Evolutionary conservation across 2,888 invertebrate species (phyloP), one percentile per base, ranked within the genome.

Genomic region (Colostygia pectinataria): DNA sequence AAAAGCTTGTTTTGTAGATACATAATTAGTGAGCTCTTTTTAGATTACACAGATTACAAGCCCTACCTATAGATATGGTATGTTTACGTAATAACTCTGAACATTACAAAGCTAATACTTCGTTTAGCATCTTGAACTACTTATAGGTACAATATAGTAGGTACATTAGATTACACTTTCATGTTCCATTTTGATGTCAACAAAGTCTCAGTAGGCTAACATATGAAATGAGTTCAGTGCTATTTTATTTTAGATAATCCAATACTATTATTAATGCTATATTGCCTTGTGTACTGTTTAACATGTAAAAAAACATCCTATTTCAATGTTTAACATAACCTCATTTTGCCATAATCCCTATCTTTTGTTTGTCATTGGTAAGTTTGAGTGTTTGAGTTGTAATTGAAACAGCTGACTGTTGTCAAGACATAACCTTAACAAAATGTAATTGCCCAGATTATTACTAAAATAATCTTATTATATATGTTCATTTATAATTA

Each of bases 41-140:
- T 61, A 60, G 63, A 59, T 71, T 71, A 69, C 49, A 63, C 64
- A 64, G 68, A 74, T 68, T 66, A 66, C 63, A 50, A 59, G 53
- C 37, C 66, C 54, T 69, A 71, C 63, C 67, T 66, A 67, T 62
- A 62, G 64, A 77, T 77, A 74, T 82, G 71, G 75, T 80, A 66
- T 83, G 83, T 90, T 90, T 90, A 90, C 89, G 89, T 90, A 90
- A 90, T 83, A 78, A 69, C 71, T 70, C 70, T 53, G 66, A 67
- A 73, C 70, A 18, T 68, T 71, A 68, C 74, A 66, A 76, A 65
- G 71, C 34, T 31, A 32, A 28, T 69, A 71, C 68, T 74, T 77
- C 65, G 66, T 50, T 63, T 55, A 53, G 52, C 58, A 52, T 59
- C 61, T 55, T 65, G 60, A 66, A 43, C 25, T 44, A 20, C 1